Base-by-base conservation (phyloP, 2,888 invertebrate species). In the Dicranocentrus wangi region DNA sequence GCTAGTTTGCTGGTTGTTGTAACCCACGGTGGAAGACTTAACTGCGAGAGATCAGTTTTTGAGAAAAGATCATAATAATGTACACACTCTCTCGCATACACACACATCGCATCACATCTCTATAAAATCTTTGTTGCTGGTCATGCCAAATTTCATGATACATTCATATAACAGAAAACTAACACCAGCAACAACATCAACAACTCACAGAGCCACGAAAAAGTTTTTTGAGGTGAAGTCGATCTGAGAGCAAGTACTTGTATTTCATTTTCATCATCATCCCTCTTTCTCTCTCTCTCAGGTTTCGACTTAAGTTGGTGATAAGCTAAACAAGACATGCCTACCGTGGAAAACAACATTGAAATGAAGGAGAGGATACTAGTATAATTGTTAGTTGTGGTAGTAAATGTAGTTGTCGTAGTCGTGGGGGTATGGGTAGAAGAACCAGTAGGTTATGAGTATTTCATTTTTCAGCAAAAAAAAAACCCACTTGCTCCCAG, bases 101-200 rank as follows among this genome's bases (percentile, higher is more conserved):
- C 25, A 58, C 58, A 23, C 13, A 7, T 43, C 39, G 13, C 39
- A 39, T 39, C 39, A 13, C 39, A 39, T 39, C 28, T 63, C 23
- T 47, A 66, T 66, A 19, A 65, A 19, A 65, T 65, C 65, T 65
- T 65, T 42, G 65, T 65, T 39, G 65, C 42, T 63, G 28, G 58
- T 58, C 42, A 65, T 65, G 65, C 65, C 65, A 65, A 42, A 61
- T 42, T 65, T 43, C 21, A 8, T 61, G 32, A 10, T 28, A 2
- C 32, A 7, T 15, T 13, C 28, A 61, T 61, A 19, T 17, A 42
- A 23, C 43, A 66, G 10, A 2, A 55, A 39, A 39, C 39, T 39
- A 39, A 39, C 39, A n/a, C 3, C 51, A 51, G 2, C 51, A 51
- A 51, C 19, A 51, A 51, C 51, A 51, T 71, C 68, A 77, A 13